Base-by-base conservation (phyloP, 1,140 invertebrate genomes). In the Leptopilina boulardi region DNA sequence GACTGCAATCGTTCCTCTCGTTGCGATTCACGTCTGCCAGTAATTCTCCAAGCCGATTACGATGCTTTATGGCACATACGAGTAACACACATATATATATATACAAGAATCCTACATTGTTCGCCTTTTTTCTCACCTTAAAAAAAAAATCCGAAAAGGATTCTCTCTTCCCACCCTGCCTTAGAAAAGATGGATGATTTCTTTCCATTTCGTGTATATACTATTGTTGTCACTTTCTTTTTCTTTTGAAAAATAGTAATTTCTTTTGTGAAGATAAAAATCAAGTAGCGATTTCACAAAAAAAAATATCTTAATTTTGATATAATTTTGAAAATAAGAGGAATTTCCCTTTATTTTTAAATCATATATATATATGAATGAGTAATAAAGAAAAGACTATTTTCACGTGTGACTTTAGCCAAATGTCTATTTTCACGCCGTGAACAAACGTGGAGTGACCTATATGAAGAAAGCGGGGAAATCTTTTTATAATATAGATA, bases 31-130 rank as follows among this genome's bases (percentile, higher is more conserved):
- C 56, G 56, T 66, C 56, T 66, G 56, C 56, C 21, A 30, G 56
- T 30, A 66, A 66, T 66, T 66, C 56, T 66, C 56, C 56, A 66
- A 66, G 56, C 56, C 56, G 56, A 66, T 66, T 66, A 66, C 56
- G 56, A 66, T 66, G 56, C 23, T 66, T 66, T 66, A 66, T 66
- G 26, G 56, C 56, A 26, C 21, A 66, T 21, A 66, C 56, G 56
- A 66, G 56, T 66, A 21, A 66, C 56, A 21, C 23, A 66, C 15
- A 21, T 15, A 21, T 11, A 66, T n/a, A n/a, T n/a, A n/a, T n/a
- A n/a, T n/a, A n/a, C n/a, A n/a, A n/a, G n/a, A n/a, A n/a, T 56
- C 21, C 54, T 26, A 19, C 18, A 56, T 19, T 23, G 23, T 21
- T 23, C 54, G 19, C 5, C 51, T 19, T 19, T 56, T n/a, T n/a